Base-by-base conservation (phyloP, 2,797 vertebrate species). In the Acanthis flammea region DNA sequence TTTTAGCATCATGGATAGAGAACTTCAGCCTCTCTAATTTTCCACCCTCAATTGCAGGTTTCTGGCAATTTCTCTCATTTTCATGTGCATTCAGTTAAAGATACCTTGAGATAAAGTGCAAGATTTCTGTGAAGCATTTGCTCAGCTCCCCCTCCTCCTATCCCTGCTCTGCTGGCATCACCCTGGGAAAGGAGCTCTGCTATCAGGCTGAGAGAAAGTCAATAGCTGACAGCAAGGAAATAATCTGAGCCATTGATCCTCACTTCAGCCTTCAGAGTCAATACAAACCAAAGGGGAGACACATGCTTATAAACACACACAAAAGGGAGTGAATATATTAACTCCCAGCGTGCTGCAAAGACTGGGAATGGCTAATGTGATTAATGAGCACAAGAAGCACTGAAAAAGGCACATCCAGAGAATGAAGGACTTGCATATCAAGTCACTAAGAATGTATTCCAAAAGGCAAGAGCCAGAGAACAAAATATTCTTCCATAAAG, bases 231-330 rank as follows among this genome's bases (percentile, higher is more conserved):
- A 97, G 98, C 94, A 97, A 96, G 97, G 96, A 98, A 98, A 98
- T 98, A 98, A 98, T 98, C 96, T 94, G 81, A 97, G 97, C 88
- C 97, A 98, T 97, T 98, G 98, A 98, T 98, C 97, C 94, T 74
- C 94, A 96, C 97, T 96, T 97, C 96, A 97, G 96, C 91, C 92
- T 96, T 92, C 77, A 97, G 97, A 97, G 97, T 96, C 96, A 97
- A 96, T 96, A 97, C 95, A 97, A 96, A 97, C 96, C 96, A 95
- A 95, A 96, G 75, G 89, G 88, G 81, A 97, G 97, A 97, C 91
- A 94, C 75, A 76, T 6, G 2, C 75, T 91, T 90, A 92, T 70
- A 92, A 95, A 92, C 67, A 95, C 65, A 88, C 72, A 96, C 39
- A 78, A 90, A 86, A 70, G 63, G 50, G 30, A 90, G 80, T 61